phyloP scores from a whole-genome alignment of 2,113 vertebrate species.

The Amazona guildingii region DNA sequence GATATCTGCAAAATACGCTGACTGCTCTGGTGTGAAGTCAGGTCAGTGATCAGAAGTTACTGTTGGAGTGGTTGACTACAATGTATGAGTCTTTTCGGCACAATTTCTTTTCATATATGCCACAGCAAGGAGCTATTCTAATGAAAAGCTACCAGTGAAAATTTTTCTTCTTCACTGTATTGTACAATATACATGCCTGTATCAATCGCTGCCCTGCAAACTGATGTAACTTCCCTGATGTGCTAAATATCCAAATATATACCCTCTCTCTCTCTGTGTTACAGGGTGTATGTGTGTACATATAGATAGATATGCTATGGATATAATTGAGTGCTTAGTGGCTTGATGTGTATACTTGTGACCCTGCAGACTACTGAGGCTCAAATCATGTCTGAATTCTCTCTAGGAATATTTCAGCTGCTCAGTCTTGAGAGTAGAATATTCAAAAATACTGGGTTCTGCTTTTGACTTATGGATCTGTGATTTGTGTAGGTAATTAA shows the following conservation, averaged over 20 bases:
- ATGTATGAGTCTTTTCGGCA: not conserved
- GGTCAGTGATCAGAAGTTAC: not conserved
- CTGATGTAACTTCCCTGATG: not conserved
- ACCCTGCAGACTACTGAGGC: not conserved
- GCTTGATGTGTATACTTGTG: not conserved
- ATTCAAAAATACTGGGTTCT: not conserved
- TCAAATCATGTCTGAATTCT: not conserved
- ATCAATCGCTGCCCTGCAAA: not conserved
- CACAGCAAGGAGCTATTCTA: not conserved
- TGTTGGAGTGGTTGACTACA: not conserved
- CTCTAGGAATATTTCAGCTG: not conserved
- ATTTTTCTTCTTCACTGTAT: not conserved
- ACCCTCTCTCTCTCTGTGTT: accelerated
- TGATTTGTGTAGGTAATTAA: not conserved
- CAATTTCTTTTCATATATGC: not conserved
- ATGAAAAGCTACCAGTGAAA: not conserved
- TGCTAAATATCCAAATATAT: not conserved
- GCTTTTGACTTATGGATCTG: not conserved
- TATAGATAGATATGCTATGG: not conserved
- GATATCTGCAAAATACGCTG: not conserved
- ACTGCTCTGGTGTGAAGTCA: not conserved
- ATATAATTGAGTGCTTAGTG: not conserved
- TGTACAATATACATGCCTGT: not conserved
- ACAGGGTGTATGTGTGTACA: not conserved
- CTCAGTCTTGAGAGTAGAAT: not conserved